Evolutionary conservation across 37 sponge, comb jelly and placozoan genomes (phyloP), one percentile per base, ranked within the genome.

Genomic region (Aplysina aerophoba): DNA sequence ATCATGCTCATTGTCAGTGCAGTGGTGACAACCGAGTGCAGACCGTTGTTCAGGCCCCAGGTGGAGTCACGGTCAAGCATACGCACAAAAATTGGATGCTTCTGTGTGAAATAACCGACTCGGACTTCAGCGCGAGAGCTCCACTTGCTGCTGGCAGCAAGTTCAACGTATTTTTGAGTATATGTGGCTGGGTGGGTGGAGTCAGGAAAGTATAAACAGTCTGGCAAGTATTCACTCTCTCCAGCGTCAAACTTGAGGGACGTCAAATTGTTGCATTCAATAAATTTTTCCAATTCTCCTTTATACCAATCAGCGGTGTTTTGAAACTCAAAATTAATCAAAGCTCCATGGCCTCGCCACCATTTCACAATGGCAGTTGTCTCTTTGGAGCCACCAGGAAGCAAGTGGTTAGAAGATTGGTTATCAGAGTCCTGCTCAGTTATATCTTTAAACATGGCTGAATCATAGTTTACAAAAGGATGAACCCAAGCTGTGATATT

Each of bases 241-340:
- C 94, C 97, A 19, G 85, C 92, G 75, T 94, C 90, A 86, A 96
- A 96, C 30, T 87, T 87, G 28, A 96, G 81, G 0, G 90, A 59
- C 24, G 58, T 55, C 19, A 96, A 13, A 39, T 40, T 6, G 40
- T 84, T 74, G 15, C 82, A 21, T 4, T 59, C 24, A 19, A 34
- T 33, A 61, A 96, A 90, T 31, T 81, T 21, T 0, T 59, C 67
- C 13, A 96, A 74, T 38, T 59, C 64, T 6, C 58, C 31, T 6
- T 16, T 53, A 38, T 85, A 85, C 87, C 86, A 87, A 4, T 54
- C 38, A 15, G 31, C 19, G 11, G 88, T 86, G 5, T 35, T 64
- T 14, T 55, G 61, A 24, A 84, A 61, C 15, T 87, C 56, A 38
- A 88, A 81, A 64, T 96, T 94, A 17, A 94, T 79, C 16, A 96